phyloP scores from a whole-genome alignment of 2,113 vertebrate genomes.

The Atlantisia rogersi region DNA sequence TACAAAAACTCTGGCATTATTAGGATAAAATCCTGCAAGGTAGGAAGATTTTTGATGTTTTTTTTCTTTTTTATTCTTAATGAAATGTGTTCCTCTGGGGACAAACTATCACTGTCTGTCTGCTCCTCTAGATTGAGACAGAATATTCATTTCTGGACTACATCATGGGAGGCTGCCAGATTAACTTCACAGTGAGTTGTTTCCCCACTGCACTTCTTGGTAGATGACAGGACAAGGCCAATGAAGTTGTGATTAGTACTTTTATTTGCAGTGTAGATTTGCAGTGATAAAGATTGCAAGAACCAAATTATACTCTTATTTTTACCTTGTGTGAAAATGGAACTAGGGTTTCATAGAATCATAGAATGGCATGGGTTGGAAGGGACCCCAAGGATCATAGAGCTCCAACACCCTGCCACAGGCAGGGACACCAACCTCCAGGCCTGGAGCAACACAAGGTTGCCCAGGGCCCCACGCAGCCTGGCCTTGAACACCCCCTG shows the following conservation, averaged over 20 bases:
- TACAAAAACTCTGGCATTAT: conserved; percentile 93
- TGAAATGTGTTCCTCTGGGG: not conserved
- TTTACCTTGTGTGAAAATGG: not conserved
- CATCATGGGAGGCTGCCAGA: conserved; percentile 87
- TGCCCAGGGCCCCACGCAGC: no score
- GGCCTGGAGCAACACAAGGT: no score
- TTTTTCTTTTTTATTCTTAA: not conserved
- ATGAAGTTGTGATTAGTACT: not conserved
- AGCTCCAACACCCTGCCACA: no score
- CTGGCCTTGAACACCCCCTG: no score
- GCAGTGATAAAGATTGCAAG: not conserved
- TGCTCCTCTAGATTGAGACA: conserved; percentile 74
- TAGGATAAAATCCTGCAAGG: conserved; percentile 86
- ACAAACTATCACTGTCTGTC: not conserved
- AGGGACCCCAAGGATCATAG: no score
- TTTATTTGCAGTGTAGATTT: not conserved
- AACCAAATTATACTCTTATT: not conserved
- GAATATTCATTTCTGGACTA: conserved; percentile 87
- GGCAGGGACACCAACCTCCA: no score
- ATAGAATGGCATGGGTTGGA: no score
- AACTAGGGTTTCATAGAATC: not conserved
- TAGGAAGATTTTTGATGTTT: conserved; percentile 14
- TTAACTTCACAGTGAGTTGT: conserved; percentile 85
- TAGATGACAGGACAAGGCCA: not conserved
- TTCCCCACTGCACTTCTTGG: not conserved